phyloP scores from a whole-genome alignment of 2,888 invertebrate species.

The Sylvicola fuscatus region DNA sequence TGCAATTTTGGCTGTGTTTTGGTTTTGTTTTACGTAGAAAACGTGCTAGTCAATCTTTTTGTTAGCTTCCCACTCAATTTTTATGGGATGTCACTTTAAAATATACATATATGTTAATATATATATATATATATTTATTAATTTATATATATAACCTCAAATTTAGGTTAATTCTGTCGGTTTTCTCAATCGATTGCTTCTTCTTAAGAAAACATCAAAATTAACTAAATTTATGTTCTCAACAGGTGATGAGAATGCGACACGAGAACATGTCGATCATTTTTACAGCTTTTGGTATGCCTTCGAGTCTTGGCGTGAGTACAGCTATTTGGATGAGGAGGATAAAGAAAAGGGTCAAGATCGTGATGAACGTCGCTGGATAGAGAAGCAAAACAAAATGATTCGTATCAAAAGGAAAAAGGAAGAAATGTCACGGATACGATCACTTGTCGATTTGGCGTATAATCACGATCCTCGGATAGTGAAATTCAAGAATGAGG shows the following conservation, averaged over 20 bases:
- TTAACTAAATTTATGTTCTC: too few species aligned
- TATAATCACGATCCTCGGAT: constrained; percentile 91
- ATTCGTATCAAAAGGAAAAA: constrained; percentile 86
- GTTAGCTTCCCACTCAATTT: too few species aligned
- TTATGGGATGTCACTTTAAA: too few species aligned
- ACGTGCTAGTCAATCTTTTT: too few species aligned
- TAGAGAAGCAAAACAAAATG: constrained; percentile 94
- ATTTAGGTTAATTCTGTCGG: too few species aligned
- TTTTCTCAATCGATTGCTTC: too few species aligned
- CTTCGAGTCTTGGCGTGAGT: constrained; percentile 98
- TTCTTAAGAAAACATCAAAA: too few species aligned
- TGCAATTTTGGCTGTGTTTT: neutral
- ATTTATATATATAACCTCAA: too few species aligned
- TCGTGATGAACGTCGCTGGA: constrained; percentile 91
- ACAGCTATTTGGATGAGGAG: constrained; percentile 95
- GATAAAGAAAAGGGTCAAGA: constrained; percentile 96
- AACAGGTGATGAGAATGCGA: constrained; percentile 42
- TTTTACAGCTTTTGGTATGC: constrained; percentile 98
- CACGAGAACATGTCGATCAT: constrained; percentile 67
- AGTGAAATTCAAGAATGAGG: constrained; percentile 77
- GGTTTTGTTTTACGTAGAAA: neutral
- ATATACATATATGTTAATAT: too few species aligned
- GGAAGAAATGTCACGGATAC: constrained; percentile 86
- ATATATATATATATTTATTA: too few species aligned
- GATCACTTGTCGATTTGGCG: constrained; percentile 80